Conservation (phyloP, 1,140 invertebrate species). For the Drosophila kurseongensis region DNA sequence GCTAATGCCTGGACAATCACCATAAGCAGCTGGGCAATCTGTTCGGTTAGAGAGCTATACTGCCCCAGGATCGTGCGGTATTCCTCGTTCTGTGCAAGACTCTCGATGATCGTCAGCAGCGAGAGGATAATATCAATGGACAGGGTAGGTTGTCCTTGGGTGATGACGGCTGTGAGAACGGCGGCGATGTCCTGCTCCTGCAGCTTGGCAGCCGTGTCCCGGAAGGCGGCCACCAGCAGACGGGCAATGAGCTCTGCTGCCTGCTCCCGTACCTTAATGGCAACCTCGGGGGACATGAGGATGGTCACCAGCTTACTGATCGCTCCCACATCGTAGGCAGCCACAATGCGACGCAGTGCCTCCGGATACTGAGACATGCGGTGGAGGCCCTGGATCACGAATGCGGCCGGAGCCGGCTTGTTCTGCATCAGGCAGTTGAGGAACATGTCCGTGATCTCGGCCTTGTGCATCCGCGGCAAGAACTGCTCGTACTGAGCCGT, state of each 20-base stretch:
- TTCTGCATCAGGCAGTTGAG: slow-evolving; percentile 59
- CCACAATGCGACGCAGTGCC: slow-evolving; percentile 54
- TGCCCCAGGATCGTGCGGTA: slow-evolving; percentile 49
- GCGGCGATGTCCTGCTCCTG: slow-evolving; percentile 34
- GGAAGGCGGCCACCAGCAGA: slow-evolving; percentile 54
- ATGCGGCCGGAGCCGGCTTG: slow-evolving; percentile 50
- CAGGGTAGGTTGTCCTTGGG: slow-evolving; percentile 45
- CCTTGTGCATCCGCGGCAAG: slow-evolving; percentile 52
- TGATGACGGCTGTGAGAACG: slow-evolving; percentile 38
- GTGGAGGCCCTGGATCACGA: slow-evolving; percentile 60
- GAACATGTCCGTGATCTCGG: slow-evolving; percentile 61
- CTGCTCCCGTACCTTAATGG: slow-evolving; percentile 72
- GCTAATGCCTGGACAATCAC: slow-evolving; percentile 13
- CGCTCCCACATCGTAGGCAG: slow-evolving; percentile 39
- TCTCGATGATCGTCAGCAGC: slow-evolving; percentile 66
- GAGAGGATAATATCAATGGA: slow-evolving; percentile 72
- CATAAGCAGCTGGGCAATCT: slow-evolving; percentile 69
- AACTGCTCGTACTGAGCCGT: slow-evolving; percentile 63
- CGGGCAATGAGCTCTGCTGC: slow-evolving; percentile 55
- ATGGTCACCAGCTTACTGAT: slow-evolving; percentile 53
- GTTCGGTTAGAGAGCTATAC: slow-evolving; percentile 40
- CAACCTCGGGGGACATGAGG: slow-evolving; percentile 28
- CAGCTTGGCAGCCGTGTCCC: slow-evolving; percentile 39
- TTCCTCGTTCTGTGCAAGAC: slow-evolving; percentile 64
- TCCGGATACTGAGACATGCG: slow-evolving; percentile 58